phyloP scores from a whole-genome alignment of 2,888 invertebrate species.

The Trilocha varians region DNA sequence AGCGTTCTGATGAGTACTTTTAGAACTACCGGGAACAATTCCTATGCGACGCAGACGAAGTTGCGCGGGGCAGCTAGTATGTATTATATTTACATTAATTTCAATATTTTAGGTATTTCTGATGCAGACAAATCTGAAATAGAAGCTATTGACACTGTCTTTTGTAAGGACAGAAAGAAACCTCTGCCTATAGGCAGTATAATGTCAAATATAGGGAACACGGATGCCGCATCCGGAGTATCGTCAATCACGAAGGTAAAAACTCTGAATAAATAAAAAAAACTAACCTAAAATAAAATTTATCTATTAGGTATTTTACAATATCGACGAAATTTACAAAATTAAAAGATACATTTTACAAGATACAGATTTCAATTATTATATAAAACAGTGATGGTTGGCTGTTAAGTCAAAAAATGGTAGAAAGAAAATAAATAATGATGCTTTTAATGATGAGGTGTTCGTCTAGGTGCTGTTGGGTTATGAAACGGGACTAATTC shows the following conservation, averaged over 20 bases:
- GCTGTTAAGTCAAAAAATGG: too few relatives aligned
- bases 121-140: conserved; percentile 78
- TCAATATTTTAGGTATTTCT: conserved; percentile 40
- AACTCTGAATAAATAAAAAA: conserved; percentile 48
- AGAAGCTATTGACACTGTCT: conserved; percentile 74
- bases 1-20: too few relatives aligned
- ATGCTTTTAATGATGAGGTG: background rate
- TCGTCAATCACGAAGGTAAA: conserved; percentile 73
- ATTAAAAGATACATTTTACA: too few relatives aligned
- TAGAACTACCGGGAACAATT: too few relatives aligned
- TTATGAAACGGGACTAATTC: conserved; percentile 78
- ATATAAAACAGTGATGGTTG: too few relatives aligned
- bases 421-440: conserved; percentile 22
- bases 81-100: background rate
- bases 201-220: conserved; percentile 62
- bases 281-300: too few relatives aligned
- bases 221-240: conserved; percentile 59
- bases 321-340: too few relatives aligned
- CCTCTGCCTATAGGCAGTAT: conserved; percentile 74
- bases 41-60: too few relatives aligned
- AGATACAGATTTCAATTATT: too few relatives aligned
- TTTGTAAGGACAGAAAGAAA: conserved; percentile 66
- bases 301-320: too few relatives aligned
- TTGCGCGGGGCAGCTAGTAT: too few relatives aligned
- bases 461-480: conserved; percentile 65